Percentiles rank a stretch among this genome's conserved stretches.
Evolutionary conservation across 2,888 invertebrate genomes (phyloP).

Genomic region (Apantesis nais): DNA sequence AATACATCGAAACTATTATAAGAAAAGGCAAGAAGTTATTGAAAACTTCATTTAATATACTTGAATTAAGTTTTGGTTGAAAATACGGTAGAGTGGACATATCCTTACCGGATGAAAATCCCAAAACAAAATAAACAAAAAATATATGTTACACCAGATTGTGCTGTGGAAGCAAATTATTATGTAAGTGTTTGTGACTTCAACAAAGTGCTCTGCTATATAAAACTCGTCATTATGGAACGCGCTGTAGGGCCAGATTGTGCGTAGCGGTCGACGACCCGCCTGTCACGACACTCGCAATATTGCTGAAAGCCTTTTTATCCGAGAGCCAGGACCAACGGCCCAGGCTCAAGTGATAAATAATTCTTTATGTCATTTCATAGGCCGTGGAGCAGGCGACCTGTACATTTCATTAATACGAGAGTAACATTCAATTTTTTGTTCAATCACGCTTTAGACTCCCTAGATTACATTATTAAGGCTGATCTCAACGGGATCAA

Average conservation of each 20-base stretch:
- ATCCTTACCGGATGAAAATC: neutral
- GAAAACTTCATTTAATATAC: neutral
- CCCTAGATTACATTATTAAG: neutral
- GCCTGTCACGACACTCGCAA: conserved; percentile 20
- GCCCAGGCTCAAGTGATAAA: conserved; percentile 20
- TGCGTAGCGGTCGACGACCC: conserved; percentile 14
- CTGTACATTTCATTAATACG: conserved; percentile 5
- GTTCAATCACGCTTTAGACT: neutral
- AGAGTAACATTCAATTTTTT: neutral
- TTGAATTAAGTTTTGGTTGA: no score
- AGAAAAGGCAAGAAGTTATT: neutral
- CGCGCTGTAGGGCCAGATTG: conserved; percentile 10
- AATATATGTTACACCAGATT: neutral
- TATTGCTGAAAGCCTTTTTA: conserved; percentile 29
- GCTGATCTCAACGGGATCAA: neutral
- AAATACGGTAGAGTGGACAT: neutral
- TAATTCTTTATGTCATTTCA: conserved; percentile 21
- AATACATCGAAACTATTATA: neutral
- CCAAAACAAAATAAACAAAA: neutral
- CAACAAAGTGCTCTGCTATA: neutral
- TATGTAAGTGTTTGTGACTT: neutral
- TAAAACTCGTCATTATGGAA: conserved; percentile 12
- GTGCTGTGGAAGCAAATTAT: neutral
- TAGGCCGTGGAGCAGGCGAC: neutral
- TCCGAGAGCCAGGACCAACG: conserved; percentile 15